Conservation (phyloP, 2,888 invertebrate genomes). For the Rotaria magnacalcarata region DNA sequence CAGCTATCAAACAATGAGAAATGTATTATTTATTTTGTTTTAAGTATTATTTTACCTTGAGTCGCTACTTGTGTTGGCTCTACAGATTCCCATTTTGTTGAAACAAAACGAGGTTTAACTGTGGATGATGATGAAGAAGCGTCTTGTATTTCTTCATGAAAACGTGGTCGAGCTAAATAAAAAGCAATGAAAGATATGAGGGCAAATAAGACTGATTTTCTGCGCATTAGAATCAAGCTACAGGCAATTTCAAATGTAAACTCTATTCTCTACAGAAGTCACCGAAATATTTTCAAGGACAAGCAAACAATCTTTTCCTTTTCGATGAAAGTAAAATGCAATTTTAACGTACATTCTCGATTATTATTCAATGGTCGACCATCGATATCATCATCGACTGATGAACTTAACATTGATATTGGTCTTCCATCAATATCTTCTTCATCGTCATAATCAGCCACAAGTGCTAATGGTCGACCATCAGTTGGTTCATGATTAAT, state of each 20-base stretch:
- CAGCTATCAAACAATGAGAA: neutral
- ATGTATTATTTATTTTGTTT: no score
- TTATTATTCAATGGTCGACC: neutral
- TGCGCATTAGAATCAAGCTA: no score
- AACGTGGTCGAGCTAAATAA: neutral
- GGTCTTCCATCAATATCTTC: slow-evolving; percentile 51
- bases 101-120: slow-evolving; percentile 38
- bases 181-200: neutral
- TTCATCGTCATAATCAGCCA: slow-evolving; percentile 39
- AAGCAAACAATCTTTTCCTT: no score
- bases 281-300: no score
- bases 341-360: neutral
- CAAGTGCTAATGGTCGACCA: neutral
- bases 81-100: slow-evolving; percentile 82
- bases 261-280: no score
- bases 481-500: neutral
- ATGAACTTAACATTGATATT: slow-evolving; percentile 42
- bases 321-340: no score
- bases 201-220: no score
- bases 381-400: neutral
- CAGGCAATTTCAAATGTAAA: no score
- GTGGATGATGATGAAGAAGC: neutral
- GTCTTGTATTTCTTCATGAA: neutral
- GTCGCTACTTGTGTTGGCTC: slow-evolving; percentile 65
- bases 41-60: neutral